Conservation (phyloP, 2,113 vertebrate species). For the Archilochus colubris region DNA sequence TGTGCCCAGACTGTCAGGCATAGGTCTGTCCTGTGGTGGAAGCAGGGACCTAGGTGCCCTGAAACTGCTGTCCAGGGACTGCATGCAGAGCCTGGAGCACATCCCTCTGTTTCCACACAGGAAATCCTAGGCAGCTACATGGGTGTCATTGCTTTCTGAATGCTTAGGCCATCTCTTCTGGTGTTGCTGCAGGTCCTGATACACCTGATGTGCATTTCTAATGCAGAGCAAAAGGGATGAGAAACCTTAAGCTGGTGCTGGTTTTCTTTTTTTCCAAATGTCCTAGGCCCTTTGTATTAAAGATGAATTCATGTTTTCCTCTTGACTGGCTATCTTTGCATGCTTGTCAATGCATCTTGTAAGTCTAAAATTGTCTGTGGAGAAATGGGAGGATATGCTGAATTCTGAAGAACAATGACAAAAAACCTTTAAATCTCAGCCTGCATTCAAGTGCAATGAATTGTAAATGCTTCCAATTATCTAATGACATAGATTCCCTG, state of each 20-base stretch:
- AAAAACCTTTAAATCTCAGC: background rate
- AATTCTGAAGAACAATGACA: background rate
- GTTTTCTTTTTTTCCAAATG: background rate
- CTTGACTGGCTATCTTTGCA: background rate
- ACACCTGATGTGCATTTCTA: background rate
- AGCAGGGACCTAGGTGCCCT: accelerated
- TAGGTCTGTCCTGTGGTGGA: background rate
- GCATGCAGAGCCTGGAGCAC: accelerated
- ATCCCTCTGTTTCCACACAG: background rate
- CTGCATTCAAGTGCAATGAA: background rate
- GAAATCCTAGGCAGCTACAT: background rate
- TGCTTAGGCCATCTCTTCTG: background rate
- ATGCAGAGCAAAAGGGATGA: background rate
- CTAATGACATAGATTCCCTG: background rate
- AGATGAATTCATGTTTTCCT: background rate
- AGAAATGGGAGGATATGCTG: background rate
- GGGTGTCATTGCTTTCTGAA: background rate
- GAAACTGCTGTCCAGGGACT: background rate
- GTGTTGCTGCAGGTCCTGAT: background rate
- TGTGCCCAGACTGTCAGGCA: accelerated
- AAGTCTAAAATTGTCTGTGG: background rate
- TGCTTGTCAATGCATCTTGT: background rate
- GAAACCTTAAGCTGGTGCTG: background rate
- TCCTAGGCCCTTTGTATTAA: background rate
- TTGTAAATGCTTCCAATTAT: background rate